Conservation (phyloP, 2,888 invertebrate genomes). For the Toxonevra muliebris region DNA sequence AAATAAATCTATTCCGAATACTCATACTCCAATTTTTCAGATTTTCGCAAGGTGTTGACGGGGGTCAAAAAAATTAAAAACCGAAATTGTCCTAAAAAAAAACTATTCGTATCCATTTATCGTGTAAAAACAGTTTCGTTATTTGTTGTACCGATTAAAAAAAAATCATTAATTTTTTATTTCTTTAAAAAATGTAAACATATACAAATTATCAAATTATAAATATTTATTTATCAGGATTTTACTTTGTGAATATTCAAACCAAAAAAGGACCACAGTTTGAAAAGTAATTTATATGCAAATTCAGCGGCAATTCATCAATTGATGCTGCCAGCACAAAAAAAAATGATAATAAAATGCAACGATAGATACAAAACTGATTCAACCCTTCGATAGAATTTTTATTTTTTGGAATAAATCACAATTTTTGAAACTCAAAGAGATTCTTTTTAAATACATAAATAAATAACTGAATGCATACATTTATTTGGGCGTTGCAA, state of each 20-base stretch:
- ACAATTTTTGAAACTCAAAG: background rate
- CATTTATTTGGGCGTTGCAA: background rate
- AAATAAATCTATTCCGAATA: too few relatives aligned
- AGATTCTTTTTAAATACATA: background rate
- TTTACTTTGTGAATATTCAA: background rate
- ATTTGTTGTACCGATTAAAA: too few relatives aligned
- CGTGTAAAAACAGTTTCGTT: too few relatives aligned
- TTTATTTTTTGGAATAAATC: background rate
- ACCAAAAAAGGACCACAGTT: constrained; percentile 27
- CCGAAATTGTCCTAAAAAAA: too few relatives aligned
- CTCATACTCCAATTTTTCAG: too few relatives aligned
- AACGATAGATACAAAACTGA: too few relatives aligned
- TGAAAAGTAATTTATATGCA: constrained; percentile 60
- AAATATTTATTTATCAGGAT: background rate
- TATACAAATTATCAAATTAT: background rate
- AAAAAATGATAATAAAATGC: background rate
- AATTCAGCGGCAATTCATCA: constrained; percentile 43
- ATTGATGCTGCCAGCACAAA: constrained; percentile 33
- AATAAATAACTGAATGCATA: background rate
- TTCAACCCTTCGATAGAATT: too few relatives aligned
- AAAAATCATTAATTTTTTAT: background rate
- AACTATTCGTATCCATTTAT: too few relatives aligned
- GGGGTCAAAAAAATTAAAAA: too few relatives aligned
- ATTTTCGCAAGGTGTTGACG: too few relatives aligned
- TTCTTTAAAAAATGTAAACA: background rate